Conservation (phyloP, 2,888 invertebrate species). For the Drosophila prolongata region DNA sequence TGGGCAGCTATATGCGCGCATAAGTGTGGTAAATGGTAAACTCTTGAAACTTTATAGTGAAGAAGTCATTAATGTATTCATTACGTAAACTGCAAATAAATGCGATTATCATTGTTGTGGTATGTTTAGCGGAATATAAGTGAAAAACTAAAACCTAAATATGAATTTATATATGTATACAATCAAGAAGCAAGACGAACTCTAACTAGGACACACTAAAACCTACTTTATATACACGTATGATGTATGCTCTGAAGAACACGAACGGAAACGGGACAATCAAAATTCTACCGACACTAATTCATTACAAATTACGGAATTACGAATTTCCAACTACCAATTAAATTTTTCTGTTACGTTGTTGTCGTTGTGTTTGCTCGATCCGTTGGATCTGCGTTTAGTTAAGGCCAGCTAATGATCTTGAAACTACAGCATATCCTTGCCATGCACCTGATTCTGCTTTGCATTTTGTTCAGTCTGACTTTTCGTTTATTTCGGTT, state of each 20-base stretch:
- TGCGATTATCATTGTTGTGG: slow-evolving; percentile 75
- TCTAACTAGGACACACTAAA: slow-evolving; percentile 33
- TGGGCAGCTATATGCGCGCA: slow-evolving; percentile 10
- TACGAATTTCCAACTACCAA: slow-evolving; percentile 29
- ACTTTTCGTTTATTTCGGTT: slow-evolving; percentile 21
- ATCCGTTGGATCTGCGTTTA: slow-evolving; percentile 33
- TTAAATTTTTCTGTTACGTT: slow-evolving; percentile 51
- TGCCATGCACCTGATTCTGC: slow-evolving; percentile 40
- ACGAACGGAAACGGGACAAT: slow-evolving; percentile 77
- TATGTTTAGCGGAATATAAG: slow-evolving; percentile 56
- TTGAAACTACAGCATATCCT: slow-evolving; percentile 32
- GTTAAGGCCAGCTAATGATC: slow-evolving; percentile 43
- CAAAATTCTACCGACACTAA: slow-evolving; percentile 75
- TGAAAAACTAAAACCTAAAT: slow-evolving; percentile 36
- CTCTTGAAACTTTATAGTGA: slow-evolving; percentile 40
- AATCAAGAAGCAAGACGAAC: slow-evolving; percentile 28
- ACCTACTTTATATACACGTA: slow-evolving; percentile 36
- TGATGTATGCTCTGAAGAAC: slow-evolving; percentile 32
- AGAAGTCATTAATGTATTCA: slow-evolving; percentile 26
- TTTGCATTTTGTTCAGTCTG: slow-evolving; percentile 24
- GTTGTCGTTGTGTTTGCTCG: slow-evolving; percentile 47
- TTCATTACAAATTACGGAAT: slow-evolving; percentile 47
- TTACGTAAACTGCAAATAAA: slow-evolving; percentile 49
- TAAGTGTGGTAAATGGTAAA: slow-evolving; percentile 44
- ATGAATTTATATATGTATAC: slow-evolving; percentile 62